phyloP scores from a whole-genome alignment of 2,797 vertebrate genomes.

The Dallia pectoralis region DNA sequence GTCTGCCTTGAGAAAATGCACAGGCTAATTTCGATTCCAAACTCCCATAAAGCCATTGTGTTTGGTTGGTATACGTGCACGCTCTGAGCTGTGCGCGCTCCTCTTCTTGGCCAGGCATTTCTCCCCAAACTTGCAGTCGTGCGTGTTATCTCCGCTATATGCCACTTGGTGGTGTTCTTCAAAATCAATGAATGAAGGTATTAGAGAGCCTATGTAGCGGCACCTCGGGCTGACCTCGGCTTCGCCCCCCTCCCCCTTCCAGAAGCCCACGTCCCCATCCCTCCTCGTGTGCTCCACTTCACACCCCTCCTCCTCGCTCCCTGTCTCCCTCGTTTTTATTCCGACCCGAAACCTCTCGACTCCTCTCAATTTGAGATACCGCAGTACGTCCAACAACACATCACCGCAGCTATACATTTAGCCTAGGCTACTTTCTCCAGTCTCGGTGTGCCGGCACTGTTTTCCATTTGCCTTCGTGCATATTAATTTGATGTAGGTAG shows the following conservation, averaged over 20 bases:
- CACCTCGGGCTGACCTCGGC: constrained; percentile 75
- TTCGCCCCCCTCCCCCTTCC: constrained; percentile 31
- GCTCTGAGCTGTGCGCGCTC: not conserved
- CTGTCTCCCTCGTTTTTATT: constrained; percentile 46
- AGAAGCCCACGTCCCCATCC: not conserved
- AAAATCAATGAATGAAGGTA: constrained; percentile 79
- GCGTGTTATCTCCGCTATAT: constrained; percentile 87
- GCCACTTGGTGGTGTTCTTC: constrained; percentile 92
- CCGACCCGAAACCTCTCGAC: constrained; percentile 52
- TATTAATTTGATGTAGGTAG: constrained; percentile 31
- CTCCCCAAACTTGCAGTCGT: constrained; percentile 67
- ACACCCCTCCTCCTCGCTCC: constrained; percentile 31
- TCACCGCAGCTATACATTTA: constrained; percentile 43
- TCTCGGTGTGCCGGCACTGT: constrained; percentile 35
- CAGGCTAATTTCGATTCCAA: not conserved
- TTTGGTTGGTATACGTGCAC: not conserved
- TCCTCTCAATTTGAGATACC: constrained; percentile 58
- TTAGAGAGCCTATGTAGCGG: constrained; percentile 68
- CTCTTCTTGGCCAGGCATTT: constrained; percentile 53
- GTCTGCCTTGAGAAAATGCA: not conserved
- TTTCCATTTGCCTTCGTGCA: constrained; percentile 25
- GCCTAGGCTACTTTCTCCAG: constrained; percentile 41
- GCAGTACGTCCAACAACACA: constrained; percentile 46
- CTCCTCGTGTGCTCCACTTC: constrained; percentile 5
- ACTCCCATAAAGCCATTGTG: not conserved